Evolutionary conservation across 1,140 invertebrate species (phyloP).

Genomic region (Drosophila tsacasi): DNA sequence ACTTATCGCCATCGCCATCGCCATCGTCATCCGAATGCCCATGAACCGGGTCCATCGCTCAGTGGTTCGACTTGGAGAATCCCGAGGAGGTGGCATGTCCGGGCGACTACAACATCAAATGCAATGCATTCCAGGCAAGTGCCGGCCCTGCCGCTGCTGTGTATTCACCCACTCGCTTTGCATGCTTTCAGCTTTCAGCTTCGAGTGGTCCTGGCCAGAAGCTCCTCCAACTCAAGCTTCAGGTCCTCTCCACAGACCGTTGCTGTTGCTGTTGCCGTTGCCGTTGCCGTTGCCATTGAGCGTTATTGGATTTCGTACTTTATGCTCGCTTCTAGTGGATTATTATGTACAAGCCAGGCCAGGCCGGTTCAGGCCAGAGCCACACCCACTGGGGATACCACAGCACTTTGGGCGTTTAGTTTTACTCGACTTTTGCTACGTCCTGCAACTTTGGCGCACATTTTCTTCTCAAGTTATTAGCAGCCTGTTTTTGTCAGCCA

Average conservation of each 20-base stretch:
- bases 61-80: constrained; percentile 94
- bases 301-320: constrained; percentile 82
- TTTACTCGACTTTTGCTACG: constrained; percentile 82
- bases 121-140: constrained; percentile 86
- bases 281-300: constrained; percentile 74
- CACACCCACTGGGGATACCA: constrained; percentile 29
- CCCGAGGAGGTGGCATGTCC: constrained; percentile 91
- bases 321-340: constrained; percentile 80
- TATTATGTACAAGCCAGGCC: constrained; percentile 74
- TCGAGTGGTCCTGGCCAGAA: constrained; percentile 62
- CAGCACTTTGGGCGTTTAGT: constrained; percentile 64
- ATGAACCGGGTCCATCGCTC: constrained; percentile 42
- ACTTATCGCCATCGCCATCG: constrained; percentile 68
- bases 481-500: constrained; percentile 82
- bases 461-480: constrained; percentile 83
- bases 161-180: constrained; percentile 72
- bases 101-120: constrained; percentile 88
- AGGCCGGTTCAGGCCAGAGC: constrained; percentile 6
- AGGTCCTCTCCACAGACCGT: constrained; percentile 27
- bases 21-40: constrained; percentile 57
- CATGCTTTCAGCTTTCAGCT: constrained; percentile 77
- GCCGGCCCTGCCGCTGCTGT: constrained; percentile 44
- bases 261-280: constrained; percentile 45
- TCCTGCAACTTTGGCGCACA: constrained; percentile 82
- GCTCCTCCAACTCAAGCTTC: constrained; percentile 38